phyloP scores from a whole-genome alignment of 2,797 vertebrate species.

The Lacerta bilineata region DNA sequence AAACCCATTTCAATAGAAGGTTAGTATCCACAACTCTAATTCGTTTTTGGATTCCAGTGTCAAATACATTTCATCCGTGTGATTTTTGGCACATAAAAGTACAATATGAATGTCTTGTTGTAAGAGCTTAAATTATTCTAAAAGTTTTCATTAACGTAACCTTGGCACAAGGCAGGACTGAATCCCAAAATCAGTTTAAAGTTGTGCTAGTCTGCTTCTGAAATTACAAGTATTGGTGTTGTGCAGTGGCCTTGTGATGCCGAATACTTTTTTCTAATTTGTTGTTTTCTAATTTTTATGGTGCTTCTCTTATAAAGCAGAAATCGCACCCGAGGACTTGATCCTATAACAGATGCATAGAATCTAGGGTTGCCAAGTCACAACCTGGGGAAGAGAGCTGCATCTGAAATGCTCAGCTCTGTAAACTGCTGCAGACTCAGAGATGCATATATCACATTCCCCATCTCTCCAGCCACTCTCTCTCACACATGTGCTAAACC shows the following conservation, averaged over 20 bases:
- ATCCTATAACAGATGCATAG: too few species aligned
- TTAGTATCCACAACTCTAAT: conserved; percentile 3
- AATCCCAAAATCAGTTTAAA: neutral
- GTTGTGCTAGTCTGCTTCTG: neutral
- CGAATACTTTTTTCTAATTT: neutral
- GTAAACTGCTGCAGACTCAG: neutral
- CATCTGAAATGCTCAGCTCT: too few species aligned
- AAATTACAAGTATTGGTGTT: neutral
- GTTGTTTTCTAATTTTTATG: too few species aligned
- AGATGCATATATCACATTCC: neutral
- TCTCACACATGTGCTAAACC: neutral
- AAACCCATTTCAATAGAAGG: neutral
- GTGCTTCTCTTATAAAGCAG: too few species aligned
- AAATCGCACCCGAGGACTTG: too few species aligned
- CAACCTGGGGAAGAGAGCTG: too few species aligned
- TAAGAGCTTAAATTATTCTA: neutral
- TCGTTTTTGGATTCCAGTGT: neutral
- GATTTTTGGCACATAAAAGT: neutral
- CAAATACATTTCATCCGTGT: neutral
- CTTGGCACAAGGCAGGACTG: neutral
- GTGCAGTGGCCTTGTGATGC: neutral
- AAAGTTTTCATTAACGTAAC: neutral
- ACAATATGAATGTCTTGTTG: neutral
- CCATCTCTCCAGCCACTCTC: neutral
- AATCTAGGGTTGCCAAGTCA: too few species aligned